Evolutionary conservation across 2,113 vertebrate species (phyloP).

Genomic region (Cyanistes caeruleus): DNA sequence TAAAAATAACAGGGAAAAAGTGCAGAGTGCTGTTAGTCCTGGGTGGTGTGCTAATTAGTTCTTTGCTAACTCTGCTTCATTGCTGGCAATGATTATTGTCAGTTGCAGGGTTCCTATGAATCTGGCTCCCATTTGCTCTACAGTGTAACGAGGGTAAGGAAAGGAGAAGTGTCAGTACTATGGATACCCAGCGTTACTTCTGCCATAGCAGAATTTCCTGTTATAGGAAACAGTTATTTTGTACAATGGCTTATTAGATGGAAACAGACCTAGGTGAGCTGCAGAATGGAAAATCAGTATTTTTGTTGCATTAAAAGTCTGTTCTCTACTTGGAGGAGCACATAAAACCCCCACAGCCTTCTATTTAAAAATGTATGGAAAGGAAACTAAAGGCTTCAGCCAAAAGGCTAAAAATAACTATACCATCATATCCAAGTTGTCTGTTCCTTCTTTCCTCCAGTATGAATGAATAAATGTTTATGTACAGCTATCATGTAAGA

Average conservation of each 20-base stretch:
- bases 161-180: slow-evolving; percentile 1
- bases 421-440: slow-evolving; percentile 4
- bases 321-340: neutral
- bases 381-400: slow-evolving; percentile 6
- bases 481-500: neutral
- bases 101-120: neutral
- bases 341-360: neutral
- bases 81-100: neutral
- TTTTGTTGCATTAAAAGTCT: slow-evolving; percentile 4
- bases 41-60: slow-evolving; percentile 20
- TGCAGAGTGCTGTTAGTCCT: neutral
- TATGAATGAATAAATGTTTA: neutral
- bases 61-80: slow-evolving; percentile 27
- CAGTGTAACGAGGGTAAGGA: neutral
- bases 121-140: neutral
- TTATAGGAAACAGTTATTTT: neutral
- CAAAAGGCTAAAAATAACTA: slow-evolving; percentile 45
- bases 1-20: slow-evolving; percentile 19
- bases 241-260: neutral
- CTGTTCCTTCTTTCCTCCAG: slow-evolving; percentile 22
- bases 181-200: neutral
- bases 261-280: slow-evolving; percentile 2
- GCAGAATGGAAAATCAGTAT: slow-evolving; percentile 12
- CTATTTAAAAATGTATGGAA: slow-evolving; percentile 2
- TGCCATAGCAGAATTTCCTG: neutral